Conservation (phyloP, 2,113 vertebrate genomes). For the Fregata magnificens region DNA sequence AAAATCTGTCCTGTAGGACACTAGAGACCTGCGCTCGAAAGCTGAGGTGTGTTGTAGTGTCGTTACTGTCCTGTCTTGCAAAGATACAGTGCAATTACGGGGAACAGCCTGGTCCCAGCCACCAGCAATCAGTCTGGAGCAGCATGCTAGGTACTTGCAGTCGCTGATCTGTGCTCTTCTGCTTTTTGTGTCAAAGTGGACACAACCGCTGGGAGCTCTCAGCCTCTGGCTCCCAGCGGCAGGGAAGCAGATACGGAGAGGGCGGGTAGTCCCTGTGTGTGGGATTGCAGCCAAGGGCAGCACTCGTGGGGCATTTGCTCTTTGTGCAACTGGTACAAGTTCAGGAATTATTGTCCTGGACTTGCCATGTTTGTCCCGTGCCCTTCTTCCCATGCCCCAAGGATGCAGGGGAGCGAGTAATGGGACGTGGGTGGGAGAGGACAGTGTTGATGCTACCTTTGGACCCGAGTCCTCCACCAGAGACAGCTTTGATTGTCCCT, state of each 20-base stretch:
- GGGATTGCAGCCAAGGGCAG: background rate
- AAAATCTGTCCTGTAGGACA: background rate
- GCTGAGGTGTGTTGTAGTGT: background rate
- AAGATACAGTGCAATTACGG: background rate
- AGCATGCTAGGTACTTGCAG: background rate
- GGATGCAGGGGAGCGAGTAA: background rate
- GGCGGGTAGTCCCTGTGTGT: accelerated
- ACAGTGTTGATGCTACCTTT: background rate
- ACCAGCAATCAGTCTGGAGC: background rate
- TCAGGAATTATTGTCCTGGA: background rate
- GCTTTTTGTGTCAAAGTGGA: background rate
- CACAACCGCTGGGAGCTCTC: background rate
- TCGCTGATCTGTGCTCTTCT: background rate
- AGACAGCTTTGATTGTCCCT: background rate
- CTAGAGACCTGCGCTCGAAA: accelerated
- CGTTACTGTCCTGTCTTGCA: background rate
- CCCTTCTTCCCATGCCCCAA: background rate
- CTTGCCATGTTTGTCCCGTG: background rate
- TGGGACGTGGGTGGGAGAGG: background rate
- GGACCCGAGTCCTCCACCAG: background rate
- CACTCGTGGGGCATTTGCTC: background rate
- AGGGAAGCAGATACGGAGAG: background rate
- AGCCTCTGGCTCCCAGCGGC: background rate
- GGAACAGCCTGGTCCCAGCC: background rate
- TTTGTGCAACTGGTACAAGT: background rate